Conservation (phyloP, 2,113 vertebrate species). For the Corynorhinus townsendii region DNA sequence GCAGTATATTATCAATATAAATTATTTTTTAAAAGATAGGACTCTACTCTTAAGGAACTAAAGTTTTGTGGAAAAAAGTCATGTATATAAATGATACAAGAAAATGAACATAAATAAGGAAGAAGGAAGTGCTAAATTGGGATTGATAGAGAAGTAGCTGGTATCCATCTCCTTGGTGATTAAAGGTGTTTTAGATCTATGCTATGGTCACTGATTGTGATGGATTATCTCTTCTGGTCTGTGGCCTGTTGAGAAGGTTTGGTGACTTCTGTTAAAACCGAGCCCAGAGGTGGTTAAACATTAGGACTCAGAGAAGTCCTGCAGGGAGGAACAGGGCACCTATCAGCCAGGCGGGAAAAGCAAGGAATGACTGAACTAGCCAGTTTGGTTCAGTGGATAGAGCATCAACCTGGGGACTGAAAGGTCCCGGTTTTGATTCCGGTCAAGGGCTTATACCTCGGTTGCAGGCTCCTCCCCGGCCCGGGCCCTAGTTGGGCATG, state of each 20-base stretch:
- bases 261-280: neutral
- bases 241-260: neutral
- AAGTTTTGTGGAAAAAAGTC: neutral
- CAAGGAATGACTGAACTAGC: too few relatives aligned
- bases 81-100: neutral
- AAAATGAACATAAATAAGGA: neutral
- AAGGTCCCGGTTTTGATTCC: too few relatives aligned
- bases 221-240: neutral
- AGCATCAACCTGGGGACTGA: too few relatives aligned
- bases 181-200: neutral
- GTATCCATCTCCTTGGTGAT: neutral
- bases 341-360: too few relatives aligned
- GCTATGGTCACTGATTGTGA: neutral
- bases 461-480: too few relatives aligned
- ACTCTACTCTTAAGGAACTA: neutral
- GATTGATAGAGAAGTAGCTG: neutral
- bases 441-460: too few relatives aligned
- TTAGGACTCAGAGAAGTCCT: neutral
- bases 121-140: neutral
- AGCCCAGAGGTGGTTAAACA: neutral
- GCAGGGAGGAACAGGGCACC: neutral
- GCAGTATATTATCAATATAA: neutral
- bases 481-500: too few relatives aligned
- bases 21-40: neutral
- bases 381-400: too few relatives aligned